Conservation (phyloP, 2,797 vertebrate genomes). For the Lagocephalus sceleratus region DNA sequence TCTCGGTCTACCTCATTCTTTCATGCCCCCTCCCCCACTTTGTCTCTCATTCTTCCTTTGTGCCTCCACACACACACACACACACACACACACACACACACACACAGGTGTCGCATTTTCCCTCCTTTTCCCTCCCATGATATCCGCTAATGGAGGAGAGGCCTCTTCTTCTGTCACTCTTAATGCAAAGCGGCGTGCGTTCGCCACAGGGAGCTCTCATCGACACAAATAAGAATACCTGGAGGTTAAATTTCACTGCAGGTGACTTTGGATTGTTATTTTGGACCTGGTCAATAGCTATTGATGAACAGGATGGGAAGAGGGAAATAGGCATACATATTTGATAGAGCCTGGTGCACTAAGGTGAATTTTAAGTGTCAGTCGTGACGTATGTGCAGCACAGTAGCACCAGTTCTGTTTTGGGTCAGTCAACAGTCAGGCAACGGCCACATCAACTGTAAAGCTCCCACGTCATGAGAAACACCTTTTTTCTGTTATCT, state of each 20-base stretch:
- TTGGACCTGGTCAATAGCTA: conserved; percentile 73
- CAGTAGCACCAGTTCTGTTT: not conserved
- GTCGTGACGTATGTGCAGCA: not conserved
- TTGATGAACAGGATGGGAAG: conserved; percentile 68
- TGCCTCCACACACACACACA: conserved; percentile 2
- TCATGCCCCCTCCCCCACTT: conserved; percentile 38
- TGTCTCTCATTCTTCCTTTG: conserved; percentile 36
- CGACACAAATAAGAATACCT: conserved; percentile 65
- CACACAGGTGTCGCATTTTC: not conserved
- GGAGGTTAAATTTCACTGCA: conserved; percentile 62
- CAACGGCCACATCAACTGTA: no score
- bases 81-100: not conserved
- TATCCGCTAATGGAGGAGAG: conserved; percentile 66
- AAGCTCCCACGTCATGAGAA: no score
- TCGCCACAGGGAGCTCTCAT: conserved; percentile 46
- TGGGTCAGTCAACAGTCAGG: conserved; percentile 8
- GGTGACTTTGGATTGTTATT: conserved; percentile 71
- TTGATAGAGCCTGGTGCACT: conserved; percentile 56
- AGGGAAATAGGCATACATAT: conserved; percentile 63
- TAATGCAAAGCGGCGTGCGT: conserved; percentile 76
- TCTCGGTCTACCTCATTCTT: conserved; percentile 39
- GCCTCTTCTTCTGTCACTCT: conserved; percentile 59
- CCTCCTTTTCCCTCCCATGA: conserved; percentile 52
- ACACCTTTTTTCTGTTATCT: no score
- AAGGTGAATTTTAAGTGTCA: conserved; percentile 56